Base-by-base conservation (phyloP, 2,888 invertebrate genomes). In the Tortrix viridana region DNA sequence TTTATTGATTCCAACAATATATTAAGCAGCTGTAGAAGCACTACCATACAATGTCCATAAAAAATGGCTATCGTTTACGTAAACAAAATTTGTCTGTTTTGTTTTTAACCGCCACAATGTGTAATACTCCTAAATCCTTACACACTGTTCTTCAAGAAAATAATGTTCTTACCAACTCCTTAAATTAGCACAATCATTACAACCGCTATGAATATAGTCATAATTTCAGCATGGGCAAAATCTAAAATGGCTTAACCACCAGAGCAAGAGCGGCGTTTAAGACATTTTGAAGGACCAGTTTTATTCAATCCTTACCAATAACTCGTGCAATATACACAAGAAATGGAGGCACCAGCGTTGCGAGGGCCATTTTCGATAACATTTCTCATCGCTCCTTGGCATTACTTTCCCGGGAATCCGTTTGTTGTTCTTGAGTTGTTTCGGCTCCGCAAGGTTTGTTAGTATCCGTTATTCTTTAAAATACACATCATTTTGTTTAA, bases 321-420 rank as follows among this genome's bases (percentile, higher is more conserved):
- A 61, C 49, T 55, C 61, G 32, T 55, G 55, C 49, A 61, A 55
- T 61, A 61, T 61, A 61, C 49, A 49, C 49, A 55, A 61, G 49
- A 61, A 61, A 61, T 55, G 61, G 41, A n/a, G 41, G 44, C 16
- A 16, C 55, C 44, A 44, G 49, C 61, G 61, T 61, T 55, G 61
- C 16, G 48, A 48, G 55, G 49, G 61, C 61, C 49, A 55, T 61
- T 55, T 55, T 61, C 61, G 55, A 61, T 61, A 61, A 50, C 55
- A 61, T 61, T 61, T 61, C 60, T 60, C 49, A 65, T 60, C 57
- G 44, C 26, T 41, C 57, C 41, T 52, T 66, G 49, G 44, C 62
- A 54, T 59, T 16, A 58, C 54, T 55, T 62, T 44, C 41, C 14
- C 41, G 48, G 37, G 22, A 54, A 38, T 66, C 57, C 65, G 59